Conservation (phyloP, 1,140 invertebrate genomes). For the Bombyx mori region ASM3026992v2 NC_085125.1:13448501-13449000, state of each 20-base stretch:
- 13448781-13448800: too few relatives aligned
- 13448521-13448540: too few relatives aligned
- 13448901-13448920: too few relatives aligned
- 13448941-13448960: too few relatives aligned
- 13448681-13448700: constrained; percentile 71
- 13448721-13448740: constrained; percentile 78
- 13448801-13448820: too few relatives aligned
- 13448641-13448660: constrained; percentile 70
- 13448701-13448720: constrained; percentile 26
- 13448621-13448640: constrained; percentile 60
- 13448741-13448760: constrained; percentile 79
- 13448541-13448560: too few relatives aligned
- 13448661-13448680: constrained; percentile 75
- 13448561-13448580: neutral
- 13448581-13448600: neutral
- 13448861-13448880: neutral
- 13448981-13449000: too few relatives aligned
- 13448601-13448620: constrained; percentile 38
- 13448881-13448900: neutral
- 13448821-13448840: constrained; percentile 1
- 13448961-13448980: too few relatives aligned
- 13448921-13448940: too few relatives aligned
- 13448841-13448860: neutral
- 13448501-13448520: too few relatives aligned
- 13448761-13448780: constrained; percentile 63